Base-by-base conservation (phyloP, 2,113 vertebrate species). In the Oxygymnocypris stewartii region DNA sequence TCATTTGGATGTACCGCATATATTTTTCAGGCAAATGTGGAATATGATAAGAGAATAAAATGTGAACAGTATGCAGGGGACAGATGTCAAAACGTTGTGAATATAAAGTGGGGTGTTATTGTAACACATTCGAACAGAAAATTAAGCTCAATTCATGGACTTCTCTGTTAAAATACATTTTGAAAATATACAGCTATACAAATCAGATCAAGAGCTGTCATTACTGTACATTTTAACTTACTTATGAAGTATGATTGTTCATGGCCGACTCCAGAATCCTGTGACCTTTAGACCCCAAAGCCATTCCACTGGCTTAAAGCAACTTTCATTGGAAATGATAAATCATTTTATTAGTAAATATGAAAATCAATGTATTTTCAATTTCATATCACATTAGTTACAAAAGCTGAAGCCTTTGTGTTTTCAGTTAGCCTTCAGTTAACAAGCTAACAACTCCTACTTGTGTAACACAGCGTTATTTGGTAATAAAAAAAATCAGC, bases 61-160 rank as follows among this genome's bases (percentile, higher is more conserved):
- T 93, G 91, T 93, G 94, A 95, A 95, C 95, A 94, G 94, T 95
- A 96, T 92, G 18, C 44, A 71, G n/a, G 25, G 9, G 63, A 12
- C 25, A 95, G 95, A 95, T 94, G 94, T 95, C 94, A 95, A 82
- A 69, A 44, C 23, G 2, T n/a, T 5, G 18, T 61, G 35, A 61
- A 59, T 59, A 80, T 31, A n/a, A 28, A 51, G 74, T 77, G 77
- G 49, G 16, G 78, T 18, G 37, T 81, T 47, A 67, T 82, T 6
- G 40, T 6, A 28, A 44, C n/a, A 8, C 35, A 7, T 40, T 44
- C 1, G 5, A 69, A 82, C 31, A 44, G 25, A 69, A 69, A 67
- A 67, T 8, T 10, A 82, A 16, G 3, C 5, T 1, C 2, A 82
- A 82, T 71, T 12, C 40, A 51, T 31, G 16, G 13, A 47, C 6